Evolutionary conservation across 2,797 vertebrate species (phyloP).

Genomic region (Crenuchus spilurus): DNA sequence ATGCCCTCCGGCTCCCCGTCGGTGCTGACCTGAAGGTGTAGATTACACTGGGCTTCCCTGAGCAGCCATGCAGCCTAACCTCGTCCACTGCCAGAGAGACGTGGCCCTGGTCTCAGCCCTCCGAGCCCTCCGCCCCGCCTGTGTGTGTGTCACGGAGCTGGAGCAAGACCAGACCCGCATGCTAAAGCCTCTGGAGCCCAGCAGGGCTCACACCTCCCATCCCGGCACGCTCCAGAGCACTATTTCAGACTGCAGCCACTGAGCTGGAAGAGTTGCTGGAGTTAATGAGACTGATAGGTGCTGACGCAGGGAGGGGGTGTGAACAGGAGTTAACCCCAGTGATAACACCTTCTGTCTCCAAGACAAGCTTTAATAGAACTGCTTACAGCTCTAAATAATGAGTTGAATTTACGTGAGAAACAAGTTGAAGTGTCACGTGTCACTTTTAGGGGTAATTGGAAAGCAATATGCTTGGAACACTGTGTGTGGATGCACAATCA

Average conservation of each 20-base stretch:
- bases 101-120: constrained; percentile 34
- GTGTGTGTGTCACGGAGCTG: constrained; percentile 32
- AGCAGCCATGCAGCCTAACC: constrained; percentile 55
- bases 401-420: constrained; percentile 20
- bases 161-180: constrained; percentile 53
- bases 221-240: constrained; percentile 6
- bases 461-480: too few relatives aligned
- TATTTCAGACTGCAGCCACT: constrained; percentile 53
- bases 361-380: constrained; percentile 56
- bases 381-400: constrained; percentile 62
- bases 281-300: constrained; percentile 65
- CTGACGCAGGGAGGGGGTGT: constrained; percentile 47
- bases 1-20: constrained; percentile 45
- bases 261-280: constrained; percentile 60
- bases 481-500: too few relatives aligned
- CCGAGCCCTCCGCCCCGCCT: constrained; percentile 8
- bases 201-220: constrained; percentile 32
- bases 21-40: constrained; percentile 54
- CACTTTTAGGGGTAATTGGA: constrained; percentile 16
- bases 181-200: constrained; percentile 40
- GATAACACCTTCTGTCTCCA: constrained; percentile 43
- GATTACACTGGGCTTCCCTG: constrained; percentile 73
- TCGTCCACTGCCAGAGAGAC: constrained; percentile 41
- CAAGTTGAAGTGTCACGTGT: constrained; percentile 21
- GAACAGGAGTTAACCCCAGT: constrained; percentile 47